Conservation (phyloP, 2,113 vertebrate species). For the Colossoma macropomum region DNA sequence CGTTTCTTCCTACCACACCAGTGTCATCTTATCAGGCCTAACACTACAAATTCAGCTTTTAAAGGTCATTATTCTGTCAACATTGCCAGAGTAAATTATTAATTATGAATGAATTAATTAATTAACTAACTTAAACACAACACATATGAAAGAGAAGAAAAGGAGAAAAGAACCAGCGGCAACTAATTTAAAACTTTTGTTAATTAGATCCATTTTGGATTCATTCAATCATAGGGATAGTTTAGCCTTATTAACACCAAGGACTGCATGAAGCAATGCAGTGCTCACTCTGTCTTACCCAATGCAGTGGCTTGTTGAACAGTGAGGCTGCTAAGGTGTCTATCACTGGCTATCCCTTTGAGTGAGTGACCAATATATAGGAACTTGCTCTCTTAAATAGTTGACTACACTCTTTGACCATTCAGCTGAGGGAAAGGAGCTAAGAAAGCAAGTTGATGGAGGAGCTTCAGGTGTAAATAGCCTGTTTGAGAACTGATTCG, state of each 20-base stretch:
- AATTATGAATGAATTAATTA: constrained; percentile 50
- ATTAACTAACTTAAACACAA: constrained; percentile 55
- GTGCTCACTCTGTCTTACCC: neutral
- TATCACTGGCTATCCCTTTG: neutral
- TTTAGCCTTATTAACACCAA: constrained; percentile 15
- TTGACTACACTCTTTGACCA: neutral
- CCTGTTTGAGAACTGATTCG: too few species aligned
- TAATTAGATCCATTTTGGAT: constrained; percentile 48
- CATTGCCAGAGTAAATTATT: constrained; percentile 59
- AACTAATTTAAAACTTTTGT: constrained; percentile 39
- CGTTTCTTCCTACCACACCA: constrained; percentile 64
- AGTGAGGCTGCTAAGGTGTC: neutral
- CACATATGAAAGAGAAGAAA: constrained; percentile 33
- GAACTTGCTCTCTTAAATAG: neutral
- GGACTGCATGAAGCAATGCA: neutral
- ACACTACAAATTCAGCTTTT: constrained; percentile 70
- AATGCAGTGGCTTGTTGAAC: neutral
- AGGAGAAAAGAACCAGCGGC: constrained; percentile 19
- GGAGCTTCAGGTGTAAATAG: neutral
- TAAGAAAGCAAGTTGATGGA: neutral
- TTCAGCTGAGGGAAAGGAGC: neutral
- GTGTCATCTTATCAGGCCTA: constrained; percentile 61
- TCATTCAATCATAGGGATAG: constrained; percentile 10
- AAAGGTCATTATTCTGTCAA: constrained; percentile 72
- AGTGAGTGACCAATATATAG: neutral